Conservation (phyloP, 2,113 vertebrate genomes). For the Myotis yumanensis region DNA sequence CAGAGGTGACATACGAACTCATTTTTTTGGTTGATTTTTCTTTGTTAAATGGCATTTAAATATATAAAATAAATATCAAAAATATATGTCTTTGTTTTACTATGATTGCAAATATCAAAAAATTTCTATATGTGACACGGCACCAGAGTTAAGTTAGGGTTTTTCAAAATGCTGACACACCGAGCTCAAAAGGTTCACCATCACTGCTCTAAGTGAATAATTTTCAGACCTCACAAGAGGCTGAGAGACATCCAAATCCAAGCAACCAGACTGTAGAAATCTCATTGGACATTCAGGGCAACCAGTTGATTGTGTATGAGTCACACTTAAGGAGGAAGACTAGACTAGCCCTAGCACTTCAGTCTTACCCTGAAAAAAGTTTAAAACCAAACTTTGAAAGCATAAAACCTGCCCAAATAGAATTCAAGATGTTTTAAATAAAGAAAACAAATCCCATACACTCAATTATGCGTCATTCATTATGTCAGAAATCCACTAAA, state of each 20-base stretch:
- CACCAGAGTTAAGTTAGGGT: too few species aligned
- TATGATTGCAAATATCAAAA: too few species aligned
- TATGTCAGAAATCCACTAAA: background rate
- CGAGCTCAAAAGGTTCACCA: too few species aligned
- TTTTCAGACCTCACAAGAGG: background rate
- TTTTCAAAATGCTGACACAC: too few species aligned
- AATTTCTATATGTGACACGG: too few species aligned
- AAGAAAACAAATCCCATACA: background rate
- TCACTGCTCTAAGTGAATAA: background rate
- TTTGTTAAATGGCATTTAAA: too few species aligned
- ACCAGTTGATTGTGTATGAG: background rate
- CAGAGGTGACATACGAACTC: too few species aligned
- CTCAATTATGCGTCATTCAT: background rate
- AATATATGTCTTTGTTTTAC: too few species aligned
- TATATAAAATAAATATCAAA: too few species aligned
- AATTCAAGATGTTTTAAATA: background rate
- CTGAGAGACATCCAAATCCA: background rate
- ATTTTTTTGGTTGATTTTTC: too few species aligned
- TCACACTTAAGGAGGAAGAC: background rate
- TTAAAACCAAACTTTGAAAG: background rate
- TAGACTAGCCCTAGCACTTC: background rate
- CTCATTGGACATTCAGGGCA: background rate
- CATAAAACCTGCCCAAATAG: background rate
- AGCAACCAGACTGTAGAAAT: background rate
- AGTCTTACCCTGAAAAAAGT: background rate